Conservation (phyloP, 1,140 invertebrate genomes). For the Limonius californicus region DNA sequence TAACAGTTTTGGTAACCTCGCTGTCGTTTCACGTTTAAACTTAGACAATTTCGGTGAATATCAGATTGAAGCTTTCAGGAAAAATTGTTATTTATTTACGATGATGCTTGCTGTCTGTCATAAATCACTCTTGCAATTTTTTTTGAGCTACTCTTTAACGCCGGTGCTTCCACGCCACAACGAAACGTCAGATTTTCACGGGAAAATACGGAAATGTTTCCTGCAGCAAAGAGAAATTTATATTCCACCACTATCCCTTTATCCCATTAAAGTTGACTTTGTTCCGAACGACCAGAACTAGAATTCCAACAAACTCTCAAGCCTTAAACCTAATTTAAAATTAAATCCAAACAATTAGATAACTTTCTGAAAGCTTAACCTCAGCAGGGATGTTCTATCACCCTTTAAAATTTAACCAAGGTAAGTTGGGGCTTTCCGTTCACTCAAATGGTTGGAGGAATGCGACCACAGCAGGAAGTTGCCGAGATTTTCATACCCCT, state of each 20-base stretch:
- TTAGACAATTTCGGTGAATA: no score
- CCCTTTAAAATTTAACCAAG: slow-evolving; percentile 6
- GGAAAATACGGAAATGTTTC: neutral
- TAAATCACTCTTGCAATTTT: no score
- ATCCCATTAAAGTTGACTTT: neutral
- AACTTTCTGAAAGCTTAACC: slow-evolving; percentile 4
- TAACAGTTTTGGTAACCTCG: no score
- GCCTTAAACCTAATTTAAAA: slow-evolving; percentile 10
- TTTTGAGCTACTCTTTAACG: neutral
- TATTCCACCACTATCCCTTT: neutral
- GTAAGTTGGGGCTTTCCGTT: neutral
- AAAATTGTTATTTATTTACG: no score
- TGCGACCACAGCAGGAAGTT: neutral
- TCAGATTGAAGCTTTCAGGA: no score
- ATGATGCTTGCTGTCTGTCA: no score
- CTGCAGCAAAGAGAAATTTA: neutral
- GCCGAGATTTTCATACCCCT: neutral
- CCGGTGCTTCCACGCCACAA: neutral
- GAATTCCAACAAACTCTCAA: neutral
- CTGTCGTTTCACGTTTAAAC: no score
- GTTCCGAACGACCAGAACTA: neutral
- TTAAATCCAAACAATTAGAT: slow-evolving; percentile 8
- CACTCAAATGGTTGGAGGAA: neutral
- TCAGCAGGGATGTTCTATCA: slow-evolving; percentile 4
- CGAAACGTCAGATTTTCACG: neutral